Conservation (phyloP, 2,113 vertebrate species). For the Delphinus delphis region DNA sequence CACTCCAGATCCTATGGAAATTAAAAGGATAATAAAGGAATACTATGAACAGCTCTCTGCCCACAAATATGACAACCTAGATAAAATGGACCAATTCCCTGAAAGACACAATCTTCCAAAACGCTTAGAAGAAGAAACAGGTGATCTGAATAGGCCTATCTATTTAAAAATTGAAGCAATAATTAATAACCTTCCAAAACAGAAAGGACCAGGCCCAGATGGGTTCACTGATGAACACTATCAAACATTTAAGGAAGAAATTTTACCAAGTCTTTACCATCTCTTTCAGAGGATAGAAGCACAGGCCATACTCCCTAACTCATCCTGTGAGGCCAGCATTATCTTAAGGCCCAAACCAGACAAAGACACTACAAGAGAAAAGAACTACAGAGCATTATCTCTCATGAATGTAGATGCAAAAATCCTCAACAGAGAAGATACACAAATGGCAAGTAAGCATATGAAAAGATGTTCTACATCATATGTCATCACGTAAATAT, state of each 20-base stretch:
- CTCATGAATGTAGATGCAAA: not conserved
- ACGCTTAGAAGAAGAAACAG: not conserved
- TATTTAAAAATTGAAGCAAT: not conserved
- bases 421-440: not conserved
- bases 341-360: not conserved
- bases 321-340: not conserved
- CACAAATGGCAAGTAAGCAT: no score
- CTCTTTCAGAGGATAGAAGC: not conserved
- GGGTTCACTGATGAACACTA: not conserved
- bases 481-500: not conserved
- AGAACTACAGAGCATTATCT: not conserved
- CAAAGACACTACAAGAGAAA: not conserved
- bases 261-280: not conserved
- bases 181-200: not conserved
- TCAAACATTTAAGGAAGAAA: not conserved
- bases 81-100: not conserved
- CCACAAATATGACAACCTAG: not conserved
- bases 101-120: not conserved
- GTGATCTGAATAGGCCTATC: not conserved
- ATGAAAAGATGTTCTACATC: no score
- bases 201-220: not conserved
- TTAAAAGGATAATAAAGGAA: not conserved
- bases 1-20: not conserved
- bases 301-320: not conserved
- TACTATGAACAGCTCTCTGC: not conserved